Evolutionary conservation across 2,888 invertebrate species (phyloP).

Genomic region (Endotricha flammealis): DNA sequence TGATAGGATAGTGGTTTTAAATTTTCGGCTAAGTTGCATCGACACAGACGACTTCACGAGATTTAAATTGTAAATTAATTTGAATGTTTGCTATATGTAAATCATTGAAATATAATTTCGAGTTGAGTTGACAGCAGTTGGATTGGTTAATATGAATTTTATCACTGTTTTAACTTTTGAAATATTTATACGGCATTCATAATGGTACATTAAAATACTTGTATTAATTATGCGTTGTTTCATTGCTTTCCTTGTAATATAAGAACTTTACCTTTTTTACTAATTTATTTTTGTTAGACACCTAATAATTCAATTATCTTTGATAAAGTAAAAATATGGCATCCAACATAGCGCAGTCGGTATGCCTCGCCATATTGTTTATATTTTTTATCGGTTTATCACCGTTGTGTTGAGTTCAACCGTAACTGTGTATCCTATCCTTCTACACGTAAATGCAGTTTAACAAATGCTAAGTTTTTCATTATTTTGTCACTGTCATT

Average conservation of each 20-base stretch:
- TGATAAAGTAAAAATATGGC: too few species aligned
- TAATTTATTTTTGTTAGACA: too few species aligned
- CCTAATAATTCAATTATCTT: too few species aligned
- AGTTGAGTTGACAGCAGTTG: slow-evolving; percentile 65
- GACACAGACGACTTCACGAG: slow-evolving; percentile 25
- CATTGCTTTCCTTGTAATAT: slow-evolving; percentile 31
- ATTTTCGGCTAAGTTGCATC: slow-evolving; percentile 36
- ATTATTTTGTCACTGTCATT: too few species aligned
- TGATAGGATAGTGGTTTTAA: slow-evolving; percentile 37
- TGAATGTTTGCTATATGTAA: slow-evolving; percentile 35
- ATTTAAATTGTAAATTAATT: slow-evolving; percentile 41
- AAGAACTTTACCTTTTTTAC: too few species aligned
- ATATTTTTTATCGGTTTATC: too few species aligned
- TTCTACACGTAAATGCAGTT: too few species aligned
- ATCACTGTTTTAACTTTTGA: slow-evolving; percentile 79
- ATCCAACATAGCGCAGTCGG: too few species aligned
- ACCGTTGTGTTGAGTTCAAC: too few species aligned
- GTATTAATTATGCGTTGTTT: slow-evolving; percentile 64
- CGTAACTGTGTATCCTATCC: too few species aligned
- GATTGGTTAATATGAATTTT: slow-evolving; percentile 77
- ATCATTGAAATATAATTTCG: slow-evolving; percentile 60
- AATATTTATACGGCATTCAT: slow-evolving; percentile 79
- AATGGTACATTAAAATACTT: slow-evolving; percentile 77
- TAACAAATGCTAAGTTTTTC: too few species aligned
- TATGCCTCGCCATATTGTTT: too few species aligned